These are phyloP conservation scores for Timema podura DNA, from an alignment of 2,888 invertebrate genomes.

Conservation along the genomic window DNA sequence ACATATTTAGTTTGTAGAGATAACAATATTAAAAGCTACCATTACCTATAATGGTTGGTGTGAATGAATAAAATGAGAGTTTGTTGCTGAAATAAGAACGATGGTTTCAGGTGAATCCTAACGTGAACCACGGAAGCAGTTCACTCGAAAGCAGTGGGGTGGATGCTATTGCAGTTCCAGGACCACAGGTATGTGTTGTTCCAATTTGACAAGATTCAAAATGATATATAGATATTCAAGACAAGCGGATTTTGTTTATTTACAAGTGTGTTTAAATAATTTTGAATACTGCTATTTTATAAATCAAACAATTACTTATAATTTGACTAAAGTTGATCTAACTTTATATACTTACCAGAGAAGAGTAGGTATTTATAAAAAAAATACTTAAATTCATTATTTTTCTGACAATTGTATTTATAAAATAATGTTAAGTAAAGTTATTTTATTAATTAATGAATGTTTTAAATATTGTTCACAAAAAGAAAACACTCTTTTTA, in stretches of 20 bases:
- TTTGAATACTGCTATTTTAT: background rate
- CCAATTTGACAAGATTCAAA: background rate
- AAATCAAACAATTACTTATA: no score
- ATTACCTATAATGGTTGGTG: no score
- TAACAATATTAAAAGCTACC: no score
- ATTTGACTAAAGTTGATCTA: background rate
- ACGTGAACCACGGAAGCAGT: slow-evolving; percentile 28
- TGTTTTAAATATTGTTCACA: no score
- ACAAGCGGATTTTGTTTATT: background rate
- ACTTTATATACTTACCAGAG: background rate
- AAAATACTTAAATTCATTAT: background rate
- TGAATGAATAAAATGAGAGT: no score
- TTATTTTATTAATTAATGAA: no score
- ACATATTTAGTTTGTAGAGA: no score
- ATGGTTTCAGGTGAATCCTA: slow-evolving; percentile 16
- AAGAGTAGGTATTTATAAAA: background rate
- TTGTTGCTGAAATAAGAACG: no score
- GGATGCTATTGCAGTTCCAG: slow-evolving; percentile 41
- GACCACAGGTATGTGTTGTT: slow-evolving; percentile 41
- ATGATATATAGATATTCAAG: background rate
- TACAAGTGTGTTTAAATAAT: background rate
- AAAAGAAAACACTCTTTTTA: no score
- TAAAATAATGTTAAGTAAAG: no score
- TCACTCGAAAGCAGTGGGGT: slow-evolving; percentile 39
- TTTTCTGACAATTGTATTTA: slow-evolving; percentile 17